phyloP scores from a whole-genome alignment of 2,113 vertebrate species.

The Ranitomeya imitator region DNA sequence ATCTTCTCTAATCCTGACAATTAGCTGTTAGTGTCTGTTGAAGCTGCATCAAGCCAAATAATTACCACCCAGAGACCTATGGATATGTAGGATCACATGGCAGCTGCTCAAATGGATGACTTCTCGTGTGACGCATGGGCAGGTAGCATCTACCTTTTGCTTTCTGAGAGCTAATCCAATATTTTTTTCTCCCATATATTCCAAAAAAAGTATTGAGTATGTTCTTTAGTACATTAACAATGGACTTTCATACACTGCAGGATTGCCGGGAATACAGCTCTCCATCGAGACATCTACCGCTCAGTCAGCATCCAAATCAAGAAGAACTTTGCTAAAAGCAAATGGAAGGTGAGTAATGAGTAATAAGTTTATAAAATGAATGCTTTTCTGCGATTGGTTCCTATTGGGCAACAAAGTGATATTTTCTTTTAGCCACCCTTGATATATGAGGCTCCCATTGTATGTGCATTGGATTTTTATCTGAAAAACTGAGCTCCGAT shows the following conservation, averaged over 20 bases:
- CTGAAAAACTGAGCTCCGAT: too few species aligned
- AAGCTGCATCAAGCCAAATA: too few species aligned
- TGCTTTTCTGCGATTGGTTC: too few species aligned
- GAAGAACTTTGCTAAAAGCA: constrained; percentile 91
- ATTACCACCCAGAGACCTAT: not conserved
- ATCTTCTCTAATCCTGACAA: too few species aligned
- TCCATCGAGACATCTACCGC: constrained; percentile 83
- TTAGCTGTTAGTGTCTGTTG: too few species aligned
- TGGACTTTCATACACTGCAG: constrained; percentile 70
- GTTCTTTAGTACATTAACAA: not conserved
- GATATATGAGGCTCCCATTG: too few species aligned
- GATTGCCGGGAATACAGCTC: constrained; percentile 86
- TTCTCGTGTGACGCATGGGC: not conserved
- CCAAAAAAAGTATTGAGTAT: not conserved
- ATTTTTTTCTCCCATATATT: not conserved
- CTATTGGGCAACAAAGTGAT: too few species aligned
- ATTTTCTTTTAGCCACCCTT: too few species aligned
- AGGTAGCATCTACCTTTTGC: not conserved
- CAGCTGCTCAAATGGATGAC: not conserved
- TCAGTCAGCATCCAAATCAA: constrained; percentile 91
- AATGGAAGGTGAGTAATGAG: constrained; percentile 83
- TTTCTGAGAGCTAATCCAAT: too few species aligned
- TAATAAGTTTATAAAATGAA: too few species aligned
- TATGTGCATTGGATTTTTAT: too few species aligned
- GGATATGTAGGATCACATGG: not conserved